A percentile compares a stretch with the other conserved stretches of the same genome.
phyloP scores from a whole-genome alignment of 2,113 vertebrate species.

The Corythornis vintsioides region DNA sequence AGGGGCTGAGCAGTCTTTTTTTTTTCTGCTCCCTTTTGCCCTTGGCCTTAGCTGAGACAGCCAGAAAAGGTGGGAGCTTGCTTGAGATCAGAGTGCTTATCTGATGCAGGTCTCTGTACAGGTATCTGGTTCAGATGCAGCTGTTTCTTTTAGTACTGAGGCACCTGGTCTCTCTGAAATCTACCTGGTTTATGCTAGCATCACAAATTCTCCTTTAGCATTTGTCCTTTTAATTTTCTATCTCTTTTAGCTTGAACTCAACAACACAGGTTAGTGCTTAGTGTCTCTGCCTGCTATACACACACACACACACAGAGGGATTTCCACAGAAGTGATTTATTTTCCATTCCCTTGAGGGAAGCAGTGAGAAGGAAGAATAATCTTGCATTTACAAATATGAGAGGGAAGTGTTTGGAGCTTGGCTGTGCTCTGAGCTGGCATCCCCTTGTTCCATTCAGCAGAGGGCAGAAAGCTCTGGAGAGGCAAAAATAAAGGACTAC shows the following conservation, averaged over 20 bases:
- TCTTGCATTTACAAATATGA: neutral
- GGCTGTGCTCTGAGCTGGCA: neutral
- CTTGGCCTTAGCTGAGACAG: neutral
- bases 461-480: slow-evolving; percentile 3
- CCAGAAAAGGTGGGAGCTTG: neutral
- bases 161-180: neutral
- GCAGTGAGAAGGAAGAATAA: neutral
- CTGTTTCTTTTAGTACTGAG: neutral
- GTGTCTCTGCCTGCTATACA: neutral
- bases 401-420: neutral
- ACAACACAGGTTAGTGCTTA: neutral
- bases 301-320: neutral
- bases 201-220: neutral
- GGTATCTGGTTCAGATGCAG: neutral
- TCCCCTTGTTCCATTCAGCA: neutral
- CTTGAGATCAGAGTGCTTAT: neutral
- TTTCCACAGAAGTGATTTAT: neutral
- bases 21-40: neutral
- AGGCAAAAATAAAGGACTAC: slow-evolving; percentile 20
- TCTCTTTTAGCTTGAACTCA: neutral
- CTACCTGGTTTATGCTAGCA: neutral
- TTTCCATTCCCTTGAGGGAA: neutral
- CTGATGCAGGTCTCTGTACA: neutral
- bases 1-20: neutral
- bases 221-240: neutral